Evolutionary conservation across 1,140 invertebrate species (phyloP).

Genomic region (Drosophila chauvacae): DNA sequence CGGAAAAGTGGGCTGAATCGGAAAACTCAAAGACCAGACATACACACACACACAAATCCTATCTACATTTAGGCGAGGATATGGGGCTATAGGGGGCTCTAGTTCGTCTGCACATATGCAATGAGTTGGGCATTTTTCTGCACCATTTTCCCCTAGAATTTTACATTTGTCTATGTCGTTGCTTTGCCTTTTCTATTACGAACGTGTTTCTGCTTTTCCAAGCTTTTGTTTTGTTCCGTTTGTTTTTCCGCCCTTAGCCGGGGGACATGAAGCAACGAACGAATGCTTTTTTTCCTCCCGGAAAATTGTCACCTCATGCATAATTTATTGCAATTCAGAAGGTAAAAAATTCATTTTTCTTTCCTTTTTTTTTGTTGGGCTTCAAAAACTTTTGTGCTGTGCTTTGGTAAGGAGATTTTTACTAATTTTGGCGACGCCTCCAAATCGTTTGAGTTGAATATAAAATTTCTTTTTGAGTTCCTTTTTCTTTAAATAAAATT

Average conservation of each 20-base stretch:
- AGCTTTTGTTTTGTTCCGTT: slow-evolving; percentile 12
- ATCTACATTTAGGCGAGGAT: slow-evolving; percentile 2
- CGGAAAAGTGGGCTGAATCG: slow-evolving; percentile 19
- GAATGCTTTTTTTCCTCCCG: slow-evolving; percentile 27
- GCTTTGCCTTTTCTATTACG: slow-evolving; percentile 61
- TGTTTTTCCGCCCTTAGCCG: slow-evolving; percentile 47
- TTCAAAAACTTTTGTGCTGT: slow-evolving; percentile 44
- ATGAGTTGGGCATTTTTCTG: slow-evolving; percentile 68
- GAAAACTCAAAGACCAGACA: slow-evolving; percentile 27
- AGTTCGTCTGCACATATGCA: slow-evolving; percentile 53
- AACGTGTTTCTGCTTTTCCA: slow-evolving; percentile 64
- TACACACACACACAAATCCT: slow-evolving; percentile 4
- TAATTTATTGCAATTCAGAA: slow-evolving; percentile 78
- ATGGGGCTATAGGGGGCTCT: slow-evolving; percentile 9
- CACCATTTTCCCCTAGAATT: slow-evolving; percentile 56
- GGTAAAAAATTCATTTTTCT: slow-evolving; percentile 75
- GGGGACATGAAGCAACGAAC: slow-evolving; percentile 19
- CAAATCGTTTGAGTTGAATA: slow-evolving; percentile 3
- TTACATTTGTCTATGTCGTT: slow-evolving; percentile 66
- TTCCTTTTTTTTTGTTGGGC: background rate
- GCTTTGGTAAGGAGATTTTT: slow-evolving; percentile 1
- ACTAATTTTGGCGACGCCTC: slow-evolving; percentile 18
- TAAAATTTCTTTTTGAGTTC: background rate
- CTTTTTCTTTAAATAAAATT: too few relatives aligned
- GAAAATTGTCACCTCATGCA: slow-evolving; percentile 81